phyloP scores from a whole-genome alignment of 2,888 invertebrate species.

The Branchipolynoe longqiensis region DNA sequence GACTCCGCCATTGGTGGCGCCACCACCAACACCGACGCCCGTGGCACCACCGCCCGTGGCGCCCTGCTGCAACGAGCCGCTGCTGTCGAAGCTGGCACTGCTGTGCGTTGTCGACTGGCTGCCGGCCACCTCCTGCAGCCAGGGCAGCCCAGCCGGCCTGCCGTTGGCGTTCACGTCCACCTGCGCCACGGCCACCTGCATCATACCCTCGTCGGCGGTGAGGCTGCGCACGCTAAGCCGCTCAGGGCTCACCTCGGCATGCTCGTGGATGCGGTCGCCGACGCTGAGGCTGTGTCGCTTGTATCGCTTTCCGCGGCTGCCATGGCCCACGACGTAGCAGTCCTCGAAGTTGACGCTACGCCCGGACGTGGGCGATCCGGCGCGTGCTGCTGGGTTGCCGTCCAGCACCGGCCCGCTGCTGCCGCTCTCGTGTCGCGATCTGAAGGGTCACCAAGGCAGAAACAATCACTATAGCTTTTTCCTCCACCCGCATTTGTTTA shows the following conservation, averaged over 20 bases:
- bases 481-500: no score
- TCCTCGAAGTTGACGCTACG: slow-evolving; percentile 73
- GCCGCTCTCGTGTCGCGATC: slow-evolving; percentile 60
- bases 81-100: slow-evolving; percentile 43
- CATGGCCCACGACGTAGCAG: slow-evolving; percentile 63
- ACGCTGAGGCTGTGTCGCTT: slow-evolving; percentile 69
- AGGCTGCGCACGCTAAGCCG: slow-evolving; percentile 70
- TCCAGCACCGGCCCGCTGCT: slow-evolving; percentile 50
- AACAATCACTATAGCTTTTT: no score
- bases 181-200: slow-evolving; percentile 38
- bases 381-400: slow-evolving; percentile 60
- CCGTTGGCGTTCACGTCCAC: slow-evolving; percentile 33
- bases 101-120: slow-evolving; percentile 37
- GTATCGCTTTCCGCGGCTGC: slow-evolving; percentile 60
- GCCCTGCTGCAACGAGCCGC: slow-evolving; percentile 62
- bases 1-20: slow-evolving; percentile 74
- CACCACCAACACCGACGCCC: slow-evolving; percentile 73
- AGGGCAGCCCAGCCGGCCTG: slow-evolving; percentile 21
- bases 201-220: slow-evolving; percentile 57
- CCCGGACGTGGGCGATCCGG: slow-evolving; percentile 75
- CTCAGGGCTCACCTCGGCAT: slow-evolving; percentile 67
- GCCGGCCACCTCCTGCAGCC: slow-evolving; percentile 19
- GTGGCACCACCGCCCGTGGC: slow-evolving; percentile 54
- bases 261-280: slow-evolving; percentile 71
- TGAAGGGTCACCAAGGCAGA: not conserved